phyloP scores from a whole-genome alignment of 2,797 vertebrate species.

The Aeoliscus strigatus region DNA sequence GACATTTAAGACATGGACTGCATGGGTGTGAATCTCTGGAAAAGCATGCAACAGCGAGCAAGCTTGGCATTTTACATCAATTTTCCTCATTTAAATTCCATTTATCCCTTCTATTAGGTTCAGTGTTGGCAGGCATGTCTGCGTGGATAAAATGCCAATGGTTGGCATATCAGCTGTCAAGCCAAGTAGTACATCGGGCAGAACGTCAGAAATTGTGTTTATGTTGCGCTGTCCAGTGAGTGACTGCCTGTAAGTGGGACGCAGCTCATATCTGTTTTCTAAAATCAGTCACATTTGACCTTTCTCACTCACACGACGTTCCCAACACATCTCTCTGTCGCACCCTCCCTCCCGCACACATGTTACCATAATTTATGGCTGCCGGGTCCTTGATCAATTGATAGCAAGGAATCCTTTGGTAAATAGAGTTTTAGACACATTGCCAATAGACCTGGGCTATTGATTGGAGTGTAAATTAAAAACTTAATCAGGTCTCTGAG shows the following conservation, averaged over 20 bases:
- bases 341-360: conserved; percentile 18
- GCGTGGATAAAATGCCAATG: conserved; percentile 22
- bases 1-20: conserved; percentile 41
- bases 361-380: conserved; percentile 90
- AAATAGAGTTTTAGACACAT: conserved; percentile 99
- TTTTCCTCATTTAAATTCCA: conserved; percentile 31
- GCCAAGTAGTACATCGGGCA: conserved; percentile 15
- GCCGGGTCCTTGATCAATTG: conserved; percentile 98
- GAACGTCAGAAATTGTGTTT: conserved; percentile 16
- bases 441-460: conserved; percentile 99
- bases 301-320: conserved; percentile 36
- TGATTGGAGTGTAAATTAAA: conserved; percentile 99
- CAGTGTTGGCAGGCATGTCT: conserved; percentile 4
- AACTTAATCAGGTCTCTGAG: conserved; percentile 97
- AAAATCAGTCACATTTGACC: conserved; percentile 44
- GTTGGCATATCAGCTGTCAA: conserved; percentile 18
- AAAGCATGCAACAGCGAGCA: conserved; percentile 20
- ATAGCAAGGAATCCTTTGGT: conserved; percentile 98
- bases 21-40: conserved; percentile 36
- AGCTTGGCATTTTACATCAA: conserved; percentile 16
- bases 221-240: conserved; percentile 26
- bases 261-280: conserved; percentile 48
- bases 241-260: conserved; percentile 16
- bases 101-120: conserved; percentile 6
- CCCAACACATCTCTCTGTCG: conserved; percentile 15